Base-by-base conservation (phyloP, 2,113 vertebrate species). In the Eulemur macaco region DNA sequence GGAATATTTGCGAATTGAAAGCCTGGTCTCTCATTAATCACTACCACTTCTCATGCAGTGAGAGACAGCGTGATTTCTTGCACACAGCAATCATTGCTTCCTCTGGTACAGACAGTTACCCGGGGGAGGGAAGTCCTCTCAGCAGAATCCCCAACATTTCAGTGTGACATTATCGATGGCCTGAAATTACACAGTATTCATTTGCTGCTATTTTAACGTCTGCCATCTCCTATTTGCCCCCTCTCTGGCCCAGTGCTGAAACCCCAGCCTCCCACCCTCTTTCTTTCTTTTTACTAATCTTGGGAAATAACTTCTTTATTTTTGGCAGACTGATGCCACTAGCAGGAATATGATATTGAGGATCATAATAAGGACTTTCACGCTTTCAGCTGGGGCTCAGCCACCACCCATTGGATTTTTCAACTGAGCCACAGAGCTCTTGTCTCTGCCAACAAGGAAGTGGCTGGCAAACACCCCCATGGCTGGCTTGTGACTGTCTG, bases 191-290 rank as follows among this genome's bases (percentile, higher is more conserved):
- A 91, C 1, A 11, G 89, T 96, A 60, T 91, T 91, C 93, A 97
- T 73, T 76, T 76, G 95, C 74, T 94, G 96, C 97, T 97, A 96
- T 97, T 97, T 97, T 93, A 96, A 96, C 9, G 90, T 91, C 93
- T 95, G 84, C 56, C 0, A 10, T 94, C 95, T 94, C 69, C 88
- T 86, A 3, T 45, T 66, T 68, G 39, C 73, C 85, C 68, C 12
- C 45, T 89, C n/a, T 81, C 58, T 52, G 69, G 50, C 73, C 68
- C 60, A 27, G 11, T 5, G 27, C 86, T 7, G 21, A 77, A 85
- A 47, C 18, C 34, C 64, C 52, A 54, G 68, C 42, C 71, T 86
- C 83, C 84, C n/a, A 56, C 45, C 31, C 66, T 93, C 91, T 84
- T 86, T 64, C 34, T 89, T 84, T 84, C 94, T 86, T 83, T 88